phyloP scores from a whole-genome alignment of 2,797 vertebrate species.

The Gila robusta region DNA sequence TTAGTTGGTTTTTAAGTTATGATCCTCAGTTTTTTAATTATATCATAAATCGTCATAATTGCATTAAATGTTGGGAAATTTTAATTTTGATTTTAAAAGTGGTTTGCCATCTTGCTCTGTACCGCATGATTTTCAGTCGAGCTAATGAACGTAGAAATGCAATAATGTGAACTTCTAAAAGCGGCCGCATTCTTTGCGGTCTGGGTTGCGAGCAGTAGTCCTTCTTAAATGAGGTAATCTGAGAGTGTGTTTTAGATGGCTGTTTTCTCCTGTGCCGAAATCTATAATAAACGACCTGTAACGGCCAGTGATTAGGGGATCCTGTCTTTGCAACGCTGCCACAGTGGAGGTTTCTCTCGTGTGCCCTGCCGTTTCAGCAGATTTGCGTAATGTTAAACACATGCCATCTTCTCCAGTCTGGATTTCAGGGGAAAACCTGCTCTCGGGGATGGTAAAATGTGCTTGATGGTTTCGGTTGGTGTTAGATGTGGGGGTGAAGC shows the following conservation, averaged over 20 bases:
- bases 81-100: neutral
- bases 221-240: conserved; percentile 50
- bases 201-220: conserved; percentile 45
- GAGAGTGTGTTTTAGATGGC: conserved; percentile 47
- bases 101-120: conserved; percentile 9
- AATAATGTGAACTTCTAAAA: conserved; percentile 52
- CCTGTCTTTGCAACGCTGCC: conserved; percentile 59
- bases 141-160: conserved; percentile 52
- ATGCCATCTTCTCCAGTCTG: conserved; percentile 57
- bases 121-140: conserved; percentile 41
- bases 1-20: neutral
- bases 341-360: conserved; percentile 57
- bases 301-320: conserved; percentile 56
- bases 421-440: conserved; percentile 60
- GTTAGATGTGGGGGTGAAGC: conserved; percentile 44
- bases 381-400: conserved; percentile 66
- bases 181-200: conserved; percentile 46
- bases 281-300: conserved; percentile 61
- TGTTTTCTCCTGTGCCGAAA: conserved; percentile 47
- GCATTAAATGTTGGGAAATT: neutral
- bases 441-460: conserved; percentile 41
- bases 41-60: neutral
- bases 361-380: conserved; percentile 60
- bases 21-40: neutral
- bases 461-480: conserved; percentile 52